These are phyloP conservation scores for Clarias laeviceps DNA, from an alignment of 2,797 vertebrate genomes.

Conservation along the genomic window DNA sequence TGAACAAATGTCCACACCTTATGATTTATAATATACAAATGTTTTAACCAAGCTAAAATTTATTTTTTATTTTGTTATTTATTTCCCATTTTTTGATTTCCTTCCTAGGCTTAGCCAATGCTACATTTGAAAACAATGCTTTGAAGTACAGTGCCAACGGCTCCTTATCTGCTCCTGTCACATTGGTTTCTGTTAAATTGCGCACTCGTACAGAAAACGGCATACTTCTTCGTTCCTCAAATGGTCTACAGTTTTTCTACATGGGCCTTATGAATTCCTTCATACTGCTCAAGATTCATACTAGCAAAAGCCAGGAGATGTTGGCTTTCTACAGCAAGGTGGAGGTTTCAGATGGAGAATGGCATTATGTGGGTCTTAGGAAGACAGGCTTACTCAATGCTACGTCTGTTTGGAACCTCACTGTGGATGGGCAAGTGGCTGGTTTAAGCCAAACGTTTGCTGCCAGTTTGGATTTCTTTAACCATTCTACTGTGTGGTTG, in stretches of 20 bases:
- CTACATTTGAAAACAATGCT: constrained; percentile 78
- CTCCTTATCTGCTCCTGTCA: constrained; percentile 71
- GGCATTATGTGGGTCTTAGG: constrained; percentile 81
- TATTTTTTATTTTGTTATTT: constrained; percentile 3
- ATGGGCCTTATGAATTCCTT: constrained; percentile 82
- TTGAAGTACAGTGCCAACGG: constrained; percentile 76
- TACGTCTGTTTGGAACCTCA: constrained; percentile 78
- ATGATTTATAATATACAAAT: not conserved
- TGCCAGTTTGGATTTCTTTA: constrained; percentile 82
- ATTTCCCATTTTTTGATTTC: constrained; percentile 3
- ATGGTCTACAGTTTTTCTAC: constrained; percentile 75
- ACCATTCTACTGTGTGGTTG: constrained; percentile 71
- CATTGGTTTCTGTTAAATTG: constrained; percentile 78
- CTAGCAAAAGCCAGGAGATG: constrained; percentile 72
- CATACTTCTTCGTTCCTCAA: constrained; percentile 74
- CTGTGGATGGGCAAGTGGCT: constrained; percentile 71
- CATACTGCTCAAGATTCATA: constrained; percentile 78
- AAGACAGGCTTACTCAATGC: constrained; percentile 70
- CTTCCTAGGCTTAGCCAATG: constrained; percentile 82
- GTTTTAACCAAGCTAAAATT: not conserved
- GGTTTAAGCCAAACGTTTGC: constrained; percentile 67
- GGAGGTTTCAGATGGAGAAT: constrained; percentile 79
- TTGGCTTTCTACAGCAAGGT: constrained; percentile 72
- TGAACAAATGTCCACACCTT: too few species aligned
- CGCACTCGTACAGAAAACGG: constrained; percentile 84